Conservation (phyloP, 2,797 vertebrate genomes). For the Characodon lateralis region DNA sequence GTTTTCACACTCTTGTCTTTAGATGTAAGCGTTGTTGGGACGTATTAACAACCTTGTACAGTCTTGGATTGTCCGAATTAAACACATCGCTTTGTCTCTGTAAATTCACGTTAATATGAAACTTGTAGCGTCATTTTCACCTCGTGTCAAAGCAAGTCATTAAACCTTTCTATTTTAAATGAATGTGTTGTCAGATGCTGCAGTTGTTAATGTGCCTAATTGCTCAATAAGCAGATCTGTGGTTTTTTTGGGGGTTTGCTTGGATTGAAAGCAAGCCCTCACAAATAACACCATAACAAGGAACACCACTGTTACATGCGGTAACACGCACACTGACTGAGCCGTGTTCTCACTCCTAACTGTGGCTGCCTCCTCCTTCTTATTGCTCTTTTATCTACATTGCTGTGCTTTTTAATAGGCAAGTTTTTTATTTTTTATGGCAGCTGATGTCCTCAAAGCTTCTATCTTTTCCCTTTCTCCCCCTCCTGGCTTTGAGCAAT, state of each 20-base stretch:
- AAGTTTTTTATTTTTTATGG: constrained; percentile 21
- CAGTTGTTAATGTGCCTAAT: not conserved
- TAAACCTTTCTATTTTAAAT: not conserved
- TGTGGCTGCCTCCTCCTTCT: constrained; percentile 7
- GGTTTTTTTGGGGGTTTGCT: constrained; percentile 9
- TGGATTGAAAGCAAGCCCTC: not conserved
- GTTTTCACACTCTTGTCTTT: not conserved
- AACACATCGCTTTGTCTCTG: not conserved
- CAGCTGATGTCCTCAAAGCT: constrained; percentile 23
- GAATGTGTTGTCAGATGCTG: not conserved
- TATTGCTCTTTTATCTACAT: constrained; percentile 3
- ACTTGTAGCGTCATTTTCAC: not conserved
- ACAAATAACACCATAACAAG: not conserved
- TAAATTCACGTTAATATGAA: not conserved
- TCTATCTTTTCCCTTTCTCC: constrained; percentile 24
- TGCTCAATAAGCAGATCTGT: not conserved
- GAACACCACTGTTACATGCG: not conserved
- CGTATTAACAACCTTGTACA: not conserved
- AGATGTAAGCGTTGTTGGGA: not conserved
- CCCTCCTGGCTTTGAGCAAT: constrained; percentile 29
- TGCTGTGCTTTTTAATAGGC: not conserved
- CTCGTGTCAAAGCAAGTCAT: not conserved
- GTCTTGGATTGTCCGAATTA: not conserved
- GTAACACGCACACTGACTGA: not conserved
- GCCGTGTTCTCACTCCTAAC: constrained; percentile 2